These are phyloP conservation scores for Sebastes schlegelii DNA, from an alignment of 2,113 vertebrate species.

Conservation along the genomic window DNA sequence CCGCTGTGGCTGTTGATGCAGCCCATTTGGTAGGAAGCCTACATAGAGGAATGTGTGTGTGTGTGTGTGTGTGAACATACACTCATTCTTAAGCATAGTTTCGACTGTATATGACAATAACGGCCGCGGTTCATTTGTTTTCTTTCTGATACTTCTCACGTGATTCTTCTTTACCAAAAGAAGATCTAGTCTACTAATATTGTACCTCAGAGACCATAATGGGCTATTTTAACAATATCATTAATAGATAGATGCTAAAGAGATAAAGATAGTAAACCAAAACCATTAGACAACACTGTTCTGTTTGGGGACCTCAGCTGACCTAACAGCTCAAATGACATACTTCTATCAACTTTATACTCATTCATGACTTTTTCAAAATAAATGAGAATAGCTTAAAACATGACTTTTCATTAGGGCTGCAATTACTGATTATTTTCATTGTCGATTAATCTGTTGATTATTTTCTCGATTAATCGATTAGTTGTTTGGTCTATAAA, in stretches of 20 bases:
- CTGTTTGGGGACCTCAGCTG: not conserved
- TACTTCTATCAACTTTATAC: not conserved
- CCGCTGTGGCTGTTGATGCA: slow-evolving; percentile 38
- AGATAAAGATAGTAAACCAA: not conserved
- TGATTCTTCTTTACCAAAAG: no score
- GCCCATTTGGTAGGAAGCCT: not conserved
- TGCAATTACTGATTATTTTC: not conserved
- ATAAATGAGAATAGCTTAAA: not conserved
- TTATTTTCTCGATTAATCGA: no score
- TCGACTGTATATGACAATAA: no score
- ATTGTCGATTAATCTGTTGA: no score
- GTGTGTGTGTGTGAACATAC: not conserved
- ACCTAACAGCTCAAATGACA: not conserved
- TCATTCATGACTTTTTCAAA: not conserved
- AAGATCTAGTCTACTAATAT: not conserved
- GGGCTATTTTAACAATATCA: not conserved
- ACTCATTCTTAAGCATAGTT: no score
- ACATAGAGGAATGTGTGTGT: slow-evolving; percentile 8
- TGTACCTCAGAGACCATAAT: not conserved
- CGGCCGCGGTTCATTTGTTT: no score
- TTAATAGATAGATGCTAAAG: not conserved
- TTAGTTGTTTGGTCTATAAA: no score
- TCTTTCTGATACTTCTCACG: no score
- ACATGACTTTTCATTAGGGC: not conserved
- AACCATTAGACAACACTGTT: not conserved